These are phyloP conservation scores for Drosophila paranaensis DNA, from an alignment of 2,888 invertebrate species.

Conservation along the genomic window DNA sequence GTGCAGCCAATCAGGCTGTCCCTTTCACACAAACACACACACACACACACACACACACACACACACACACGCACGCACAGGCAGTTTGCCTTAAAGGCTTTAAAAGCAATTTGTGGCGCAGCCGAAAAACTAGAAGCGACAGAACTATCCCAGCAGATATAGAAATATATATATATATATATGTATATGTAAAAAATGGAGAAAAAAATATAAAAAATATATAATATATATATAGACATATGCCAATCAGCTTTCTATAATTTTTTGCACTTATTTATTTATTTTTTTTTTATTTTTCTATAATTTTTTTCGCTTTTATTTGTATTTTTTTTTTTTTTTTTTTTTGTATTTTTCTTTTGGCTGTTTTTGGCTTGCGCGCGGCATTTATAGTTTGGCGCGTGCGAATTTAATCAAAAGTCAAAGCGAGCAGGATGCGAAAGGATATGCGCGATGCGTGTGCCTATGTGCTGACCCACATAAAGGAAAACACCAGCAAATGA, in stretches of 20 bases:
- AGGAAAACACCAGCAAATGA: slow-evolving; percentile 60
- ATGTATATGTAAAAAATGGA: neutral
- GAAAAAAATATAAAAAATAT: too few relatives aligned
- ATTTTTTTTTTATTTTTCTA: slow-evolving; percentile 13
- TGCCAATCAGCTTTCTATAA: slow-evolving; percentile 26
- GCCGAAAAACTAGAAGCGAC: slow-evolving; percentile 26
- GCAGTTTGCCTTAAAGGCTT: slow-evolving; percentile 72
- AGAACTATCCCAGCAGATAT: neutral
- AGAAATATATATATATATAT: neutral
- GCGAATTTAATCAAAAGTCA: slow-evolving; percentile 79
- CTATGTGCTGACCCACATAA: slow-evolving; percentile 67
- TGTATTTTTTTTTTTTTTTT: neutral
- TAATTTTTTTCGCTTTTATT: neutral
- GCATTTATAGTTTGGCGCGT: slow-evolving; percentile 64
- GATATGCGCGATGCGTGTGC: slow-evolving; percentile 40
- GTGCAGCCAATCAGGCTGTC: slow-evolving; percentile 29
- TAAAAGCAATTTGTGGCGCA: slow-evolving; percentile 68
- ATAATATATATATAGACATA: neutral
- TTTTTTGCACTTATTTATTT: slow-evolving; percentile 7
- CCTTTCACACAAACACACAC: neutral
- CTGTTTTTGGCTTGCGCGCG: slow-evolving; percentile 22
- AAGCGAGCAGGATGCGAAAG: slow-evolving; percentile 47
- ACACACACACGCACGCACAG: neutral
- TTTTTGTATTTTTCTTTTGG: neutral
- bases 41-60: neutral